Conservation (phyloP, 1,140 invertebrate genomes). For the Saccostrea echinata region DNA sequence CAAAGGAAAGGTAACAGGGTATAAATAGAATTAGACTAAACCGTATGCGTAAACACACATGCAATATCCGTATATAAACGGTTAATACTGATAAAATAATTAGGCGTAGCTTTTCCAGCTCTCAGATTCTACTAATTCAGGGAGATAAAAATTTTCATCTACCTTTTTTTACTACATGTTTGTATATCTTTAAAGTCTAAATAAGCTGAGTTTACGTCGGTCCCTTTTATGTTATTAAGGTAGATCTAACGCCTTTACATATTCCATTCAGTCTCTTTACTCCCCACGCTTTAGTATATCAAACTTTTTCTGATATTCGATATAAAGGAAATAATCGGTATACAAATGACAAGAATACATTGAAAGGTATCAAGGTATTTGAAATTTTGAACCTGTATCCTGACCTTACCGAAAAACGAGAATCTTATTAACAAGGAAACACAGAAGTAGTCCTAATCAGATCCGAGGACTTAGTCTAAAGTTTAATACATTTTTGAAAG, state of each 20-base stretch:
- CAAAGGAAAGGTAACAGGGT: neutral
- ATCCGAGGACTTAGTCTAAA: no score
- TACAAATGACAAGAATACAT: no score
- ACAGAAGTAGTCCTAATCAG: no score
- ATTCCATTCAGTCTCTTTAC: no score
- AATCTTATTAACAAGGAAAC: no score
- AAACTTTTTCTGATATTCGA: no score
- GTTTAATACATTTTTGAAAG: no score
- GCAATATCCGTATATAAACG: slow-evolving; percentile 15
- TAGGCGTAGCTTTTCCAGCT: neutral
- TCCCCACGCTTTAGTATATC: no score
- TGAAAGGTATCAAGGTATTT: no score
- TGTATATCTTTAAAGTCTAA: neutral
- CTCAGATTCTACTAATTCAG: neutral
- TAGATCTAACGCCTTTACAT: neutral
- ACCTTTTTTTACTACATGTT: neutral
- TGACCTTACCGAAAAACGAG: no score
- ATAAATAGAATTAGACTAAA: neutral
- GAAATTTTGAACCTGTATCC: no score
- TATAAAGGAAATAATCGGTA: no score
- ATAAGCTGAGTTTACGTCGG: neutral
- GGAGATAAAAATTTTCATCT: neutral
- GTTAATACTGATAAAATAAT: neutral
- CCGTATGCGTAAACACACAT: neutral
- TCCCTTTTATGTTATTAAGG: neutral